These are phyloP conservation scores for Parnassius mnemosyne DNA, from an alignment of 2,888 invertebrate genomes.

Conservation along the genomic window DNA sequence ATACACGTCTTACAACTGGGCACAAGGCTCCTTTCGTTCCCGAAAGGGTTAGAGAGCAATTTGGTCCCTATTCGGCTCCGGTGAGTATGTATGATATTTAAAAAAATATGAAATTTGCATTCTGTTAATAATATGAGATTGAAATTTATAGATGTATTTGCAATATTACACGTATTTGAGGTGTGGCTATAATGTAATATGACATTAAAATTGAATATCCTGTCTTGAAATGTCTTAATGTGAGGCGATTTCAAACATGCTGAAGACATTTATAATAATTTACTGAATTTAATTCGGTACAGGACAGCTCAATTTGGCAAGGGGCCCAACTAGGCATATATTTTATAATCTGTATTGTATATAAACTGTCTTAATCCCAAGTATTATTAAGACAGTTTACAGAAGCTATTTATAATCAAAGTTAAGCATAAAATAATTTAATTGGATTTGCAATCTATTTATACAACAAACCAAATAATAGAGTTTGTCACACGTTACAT, in stretches of 20 bases:
- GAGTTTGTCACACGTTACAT: too few species aligned
- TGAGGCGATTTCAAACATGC: conserved; percentile 44
- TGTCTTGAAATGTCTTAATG: conserved; percentile 41
- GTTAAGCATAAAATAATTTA: conserved; percentile 19
- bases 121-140: too few species aligned
- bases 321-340: conserved; percentile 54
- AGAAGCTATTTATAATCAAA: conserved; percentile 19
- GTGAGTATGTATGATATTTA: too few species aligned
- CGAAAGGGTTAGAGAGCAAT: too few species aligned
- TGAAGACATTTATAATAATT: conserved; percentile 56
- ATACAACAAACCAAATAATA: neutral
- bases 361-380: conserved; percentile 16
- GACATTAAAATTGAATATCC: conserved; percentile 24
- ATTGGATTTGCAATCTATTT: conserved; percentile 16
- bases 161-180: neutral
- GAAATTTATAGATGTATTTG: too few species aligned
- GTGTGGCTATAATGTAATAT: conserved; percentile 5
- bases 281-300: conserved; percentile 53
- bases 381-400: conserved; percentile 16
- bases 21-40: too few species aligned
- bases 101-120: too few species aligned
- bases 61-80: too few species aligned
- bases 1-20: too few species aligned
- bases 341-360: conserved; percentile 39
- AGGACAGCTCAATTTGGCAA: conserved; percentile 58